Evolutionary conservation across 2,888 invertebrate species (phyloP).

Genomic region (Catocala sponsa): DNA sequence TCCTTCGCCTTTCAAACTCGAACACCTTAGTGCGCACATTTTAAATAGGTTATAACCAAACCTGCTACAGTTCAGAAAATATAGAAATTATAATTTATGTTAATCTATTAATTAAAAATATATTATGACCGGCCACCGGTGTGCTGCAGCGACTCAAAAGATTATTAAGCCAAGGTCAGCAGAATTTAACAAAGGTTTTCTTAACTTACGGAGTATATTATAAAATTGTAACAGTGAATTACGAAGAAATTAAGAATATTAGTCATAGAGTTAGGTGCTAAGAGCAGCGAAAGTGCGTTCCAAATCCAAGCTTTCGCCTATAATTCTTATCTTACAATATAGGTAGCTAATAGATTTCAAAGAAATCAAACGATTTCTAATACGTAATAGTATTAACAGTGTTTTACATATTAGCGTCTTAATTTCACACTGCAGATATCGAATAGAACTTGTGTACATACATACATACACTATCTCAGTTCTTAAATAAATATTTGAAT

Average conservation of each 20-base stretch:
- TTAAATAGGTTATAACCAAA: too few relatives aligned
- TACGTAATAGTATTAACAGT: not conserved
- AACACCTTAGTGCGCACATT: too few relatives aligned
- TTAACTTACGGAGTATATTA: too few relatives aligned
- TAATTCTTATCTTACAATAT: constrained; percentile 15
- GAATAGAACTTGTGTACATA: too few relatives aligned
- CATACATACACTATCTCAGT: constrained; percentile 5
- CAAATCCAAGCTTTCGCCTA: constrained; percentile 24
- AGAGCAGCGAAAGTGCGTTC: constrained; percentile 21
- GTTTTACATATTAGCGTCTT: too few relatives aligned
- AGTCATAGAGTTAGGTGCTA: not conserved
- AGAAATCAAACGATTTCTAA: constrained; percentile 13
- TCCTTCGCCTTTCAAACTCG: too few relatives aligned
- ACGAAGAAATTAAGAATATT: not conserved
- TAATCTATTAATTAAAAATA: too few relatives aligned
- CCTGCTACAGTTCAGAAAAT: too few relatives aligned
- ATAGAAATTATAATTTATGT: too few relatives aligned
- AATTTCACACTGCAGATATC: too few relatives aligned
- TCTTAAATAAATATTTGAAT: constrained; percentile 13
- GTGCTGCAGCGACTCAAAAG: not conserved
- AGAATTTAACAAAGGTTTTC: too few relatives aligned
- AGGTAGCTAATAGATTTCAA: constrained; percentile 15
- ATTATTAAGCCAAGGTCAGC: not conserved
- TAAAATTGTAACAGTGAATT: not conserved
- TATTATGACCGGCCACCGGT: too few relatives aligned